Base-by-base conservation (phyloP, 1,140 invertebrate species). In the Drosophila sp. region DNA sequence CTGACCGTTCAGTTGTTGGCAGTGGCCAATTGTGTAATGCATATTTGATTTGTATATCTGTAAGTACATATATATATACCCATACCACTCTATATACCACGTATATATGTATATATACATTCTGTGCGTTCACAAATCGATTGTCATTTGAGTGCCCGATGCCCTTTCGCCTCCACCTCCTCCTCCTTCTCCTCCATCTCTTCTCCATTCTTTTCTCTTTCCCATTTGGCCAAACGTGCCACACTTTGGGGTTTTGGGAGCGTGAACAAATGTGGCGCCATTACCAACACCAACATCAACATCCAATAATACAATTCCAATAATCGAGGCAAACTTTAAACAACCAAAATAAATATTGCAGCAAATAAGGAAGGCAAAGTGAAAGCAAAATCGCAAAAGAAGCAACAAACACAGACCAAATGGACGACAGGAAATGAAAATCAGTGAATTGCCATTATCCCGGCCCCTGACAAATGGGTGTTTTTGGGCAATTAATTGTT, bases 11-110 rank as follows among this genome's bases (percentile, higher is more conserved):
- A 68, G 54, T 55, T 50, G 60, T 30, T 41, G 10, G 62, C 66
- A 58, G 61, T 69, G 84, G 79, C 84, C 83, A 87, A 89, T 89
- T 87, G 83, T 87, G 79, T 89, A 87, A 89, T 87, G 83, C 83
- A 87, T 87, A 87, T 87, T 87, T 87, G 84, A 87, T 87, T 87
- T 87, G 83, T 87, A 87, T 87, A 80, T 89, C 17, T 58, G 23
- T 50, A 38, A 38, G 35, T 38, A 38, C 11, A 38, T 38, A 27
- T 50, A 50, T 50, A 47, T 4, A 4, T 35, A 35, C 33, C 33
- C 35, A 4, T 11, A 38, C n/a, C 4, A 44, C 41, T 17, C 17
- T 17, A 44, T 44, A 41, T 11, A 11, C 11, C 4, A 4, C 25
- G 25, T 47, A 47, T 47, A 27, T 50, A 38, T 38, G 11, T 38